Evolutionary conservation across 1,140 invertebrate species (phyloP).

Genomic region (Dendroctonus ponderosae): DNA sequence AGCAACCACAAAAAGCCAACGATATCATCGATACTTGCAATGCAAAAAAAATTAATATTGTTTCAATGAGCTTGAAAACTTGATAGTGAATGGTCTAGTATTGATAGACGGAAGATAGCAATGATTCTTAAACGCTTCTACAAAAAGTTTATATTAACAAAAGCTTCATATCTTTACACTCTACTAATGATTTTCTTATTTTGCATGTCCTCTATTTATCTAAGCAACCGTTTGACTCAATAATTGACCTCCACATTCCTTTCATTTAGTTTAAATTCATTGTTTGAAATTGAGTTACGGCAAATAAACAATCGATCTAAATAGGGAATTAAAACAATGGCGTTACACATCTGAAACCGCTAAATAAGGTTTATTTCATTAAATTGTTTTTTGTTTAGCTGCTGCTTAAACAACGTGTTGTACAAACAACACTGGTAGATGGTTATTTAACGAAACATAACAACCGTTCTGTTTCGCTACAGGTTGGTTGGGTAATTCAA

Average conservation of each 20-base stretch:
- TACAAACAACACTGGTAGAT: conserved; percentile 9
- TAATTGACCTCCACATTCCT: not conserved
- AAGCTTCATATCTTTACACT: no score
- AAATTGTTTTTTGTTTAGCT: conserved; percentile 16
- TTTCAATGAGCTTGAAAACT: no score
- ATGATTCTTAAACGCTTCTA: no score
- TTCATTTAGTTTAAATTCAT: conserved; percentile 5
- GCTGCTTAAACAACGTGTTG: conserved; percentile 1
- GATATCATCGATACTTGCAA: no score
- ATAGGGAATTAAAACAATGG: conserved; percentile 22
- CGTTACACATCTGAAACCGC: conserved; percentile 9
- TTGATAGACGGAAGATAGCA: no score
- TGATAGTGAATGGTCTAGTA: no score
- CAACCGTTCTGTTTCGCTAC: not conserved
- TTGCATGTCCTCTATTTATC: no score
- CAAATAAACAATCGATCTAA: conserved; percentile 12
- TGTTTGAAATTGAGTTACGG: conserved; percentile 25
- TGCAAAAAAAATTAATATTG: no score
- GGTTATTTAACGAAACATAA: not conserved
- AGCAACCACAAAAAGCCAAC: no score
- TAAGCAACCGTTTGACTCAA: not conserved
- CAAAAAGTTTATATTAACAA: no score
- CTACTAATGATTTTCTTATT: no score
- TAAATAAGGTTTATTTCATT: conserved; percentile 22
- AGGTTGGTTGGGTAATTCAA: conserved; percentile 3